These are phyloP conservation scores for Rhinatrema bivittatum DNA, from an alignment of 2,797 vertebrate genomes.

Conservation along the genomic window DNA sequence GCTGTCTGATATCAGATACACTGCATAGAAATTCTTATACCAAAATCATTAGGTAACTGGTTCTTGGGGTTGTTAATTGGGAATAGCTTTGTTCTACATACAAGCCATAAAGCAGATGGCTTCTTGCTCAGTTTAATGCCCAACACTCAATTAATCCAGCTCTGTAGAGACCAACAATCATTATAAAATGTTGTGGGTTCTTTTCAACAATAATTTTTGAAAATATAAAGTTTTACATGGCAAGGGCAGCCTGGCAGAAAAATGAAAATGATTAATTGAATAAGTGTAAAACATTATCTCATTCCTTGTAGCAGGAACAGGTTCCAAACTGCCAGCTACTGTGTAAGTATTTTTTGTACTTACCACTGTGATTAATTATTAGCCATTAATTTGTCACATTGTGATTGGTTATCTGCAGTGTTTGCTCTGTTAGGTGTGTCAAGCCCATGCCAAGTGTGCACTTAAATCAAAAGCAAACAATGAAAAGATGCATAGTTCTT, in stretches of 20 bases:
- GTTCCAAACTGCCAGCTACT: conserved; percentile 1
- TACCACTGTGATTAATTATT: conserved; percentile 12
- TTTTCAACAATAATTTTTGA: conserved; percentile 11
- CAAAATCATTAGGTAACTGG: conserved; percentile 1
- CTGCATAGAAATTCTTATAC: conserved; percentile 1
- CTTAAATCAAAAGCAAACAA: too few species aligned
- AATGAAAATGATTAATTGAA: conserved; percentile 22
- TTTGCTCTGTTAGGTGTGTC: too few species aligned
- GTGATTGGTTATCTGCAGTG: conserved; percentile 8
- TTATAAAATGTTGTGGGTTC: not conserved
- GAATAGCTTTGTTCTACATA: conserved; percentile 10
- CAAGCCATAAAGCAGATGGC: conserved; percentile 6
- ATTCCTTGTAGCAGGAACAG: conserved; percentile 10
- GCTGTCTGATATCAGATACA: too few species aligned
- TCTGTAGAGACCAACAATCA: conserved; percentile 5
- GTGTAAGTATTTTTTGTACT: conserved; percentile 5
- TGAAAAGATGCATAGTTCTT: too few species aligned
- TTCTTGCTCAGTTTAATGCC: conserved; percentile 21
- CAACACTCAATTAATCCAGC: conserved; percentile 19
- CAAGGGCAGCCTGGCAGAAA: conserved; percentile 8
- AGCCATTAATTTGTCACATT: conserved; percentile 12
- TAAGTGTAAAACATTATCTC: conserved; percentile 14
- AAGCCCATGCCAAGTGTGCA: too few species aligned
- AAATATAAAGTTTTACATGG: conserved; percentile 8
- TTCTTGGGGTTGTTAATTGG: conserved; percentile 6